These are phyloP conservation scores for Scyliorhinus canicula DNA, from an alignment of 2,797 vertebrate species.

Conservation along the genomic window DNA sequence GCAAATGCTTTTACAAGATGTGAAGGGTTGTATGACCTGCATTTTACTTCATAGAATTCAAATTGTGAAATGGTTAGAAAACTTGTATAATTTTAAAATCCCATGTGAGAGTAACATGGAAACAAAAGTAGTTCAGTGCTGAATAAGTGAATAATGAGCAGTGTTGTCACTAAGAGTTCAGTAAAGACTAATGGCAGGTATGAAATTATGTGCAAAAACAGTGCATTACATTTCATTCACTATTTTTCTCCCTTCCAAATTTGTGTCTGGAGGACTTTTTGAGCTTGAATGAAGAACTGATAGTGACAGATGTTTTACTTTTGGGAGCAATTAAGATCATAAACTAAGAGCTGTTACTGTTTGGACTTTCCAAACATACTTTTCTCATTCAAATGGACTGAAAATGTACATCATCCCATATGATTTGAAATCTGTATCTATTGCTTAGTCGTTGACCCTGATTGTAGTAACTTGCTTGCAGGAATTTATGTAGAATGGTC, in stretches of 20 bases:
- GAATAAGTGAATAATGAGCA: background rate
- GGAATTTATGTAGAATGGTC: background rate
- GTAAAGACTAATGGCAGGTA: constrained; percentile 1
- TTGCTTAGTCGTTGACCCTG: background rate
- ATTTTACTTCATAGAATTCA: background rate
- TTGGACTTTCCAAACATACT: background rate
- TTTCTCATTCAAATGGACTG: background rate
- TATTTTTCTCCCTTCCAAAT: background rate
- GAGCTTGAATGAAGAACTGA: background rate
- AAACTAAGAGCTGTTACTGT: background rate
- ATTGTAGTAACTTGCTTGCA: background rate
- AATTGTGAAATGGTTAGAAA: background rate
- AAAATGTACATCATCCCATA: background rate
- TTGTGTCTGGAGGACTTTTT: background rate
- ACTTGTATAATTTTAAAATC: background rate
- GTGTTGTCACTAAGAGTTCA: background rate
- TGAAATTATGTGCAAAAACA: constrained; percentile 4
- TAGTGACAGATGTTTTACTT: background rate
- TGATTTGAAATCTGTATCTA: background rate
- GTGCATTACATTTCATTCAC: background rate
- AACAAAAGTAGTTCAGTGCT: background rate
- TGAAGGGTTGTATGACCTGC: background rate
- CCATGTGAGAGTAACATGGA: background rate
- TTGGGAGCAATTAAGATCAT: constrained; percentile 21
- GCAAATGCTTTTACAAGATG: background rate